phyloP scores from a whole-genome alignment of 2,888 invertebrate species.

The Melanchra persicariae region DNA sequence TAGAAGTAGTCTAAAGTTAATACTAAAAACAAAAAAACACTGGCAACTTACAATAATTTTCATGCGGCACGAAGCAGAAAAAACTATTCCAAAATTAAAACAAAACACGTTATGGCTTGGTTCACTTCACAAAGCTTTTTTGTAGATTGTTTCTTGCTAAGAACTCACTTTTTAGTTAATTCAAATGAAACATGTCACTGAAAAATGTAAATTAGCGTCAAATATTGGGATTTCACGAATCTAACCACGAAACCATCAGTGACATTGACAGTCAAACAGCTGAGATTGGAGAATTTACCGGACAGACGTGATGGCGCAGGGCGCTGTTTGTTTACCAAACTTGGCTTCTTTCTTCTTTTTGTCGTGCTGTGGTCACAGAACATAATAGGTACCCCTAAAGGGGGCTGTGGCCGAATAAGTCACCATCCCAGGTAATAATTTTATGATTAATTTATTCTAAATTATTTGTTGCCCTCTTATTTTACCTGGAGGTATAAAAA shows the following conservation, averaged over 20 bases:
- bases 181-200: conserved; percentile 14
- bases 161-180: conserved; percentile 1
- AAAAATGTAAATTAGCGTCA: conserved; percentile 1
- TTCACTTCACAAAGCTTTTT: not conserved
- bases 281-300: conserved; percentile 22
- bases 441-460: not conserved
- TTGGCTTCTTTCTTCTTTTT: conserved; percentile 3
- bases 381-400: too few species aligned
- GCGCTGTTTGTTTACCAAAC: conserved; percentile 9
- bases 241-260: conserved; percentile 27
- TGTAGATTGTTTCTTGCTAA: not conserved
- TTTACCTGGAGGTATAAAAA: not conserved
- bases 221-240: not conserved
- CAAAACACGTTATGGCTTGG: conserved; percentile 37
- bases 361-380: too few species aligned
- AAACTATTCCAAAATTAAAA: conserved; percentile 21
- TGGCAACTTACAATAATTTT: conserved; percentile 53
- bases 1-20: not conserved
- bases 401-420: not conserved
- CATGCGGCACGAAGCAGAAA: conserved; percentile 21
- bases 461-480: too few species aligned
- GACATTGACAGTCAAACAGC: conserved; percentile 59
- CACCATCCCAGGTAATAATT: conserved; percentile 6
- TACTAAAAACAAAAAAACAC: not conserved
- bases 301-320: conserved; percentile 17